A percentile compares a stretch with the other conserved stretches of the same genome.
These are phyloP conservation scores for Ptycholaimellus sp. DNA, from an alignment of 2,888 invertebrate genomes.

Conservation along the genomic window DNA sequence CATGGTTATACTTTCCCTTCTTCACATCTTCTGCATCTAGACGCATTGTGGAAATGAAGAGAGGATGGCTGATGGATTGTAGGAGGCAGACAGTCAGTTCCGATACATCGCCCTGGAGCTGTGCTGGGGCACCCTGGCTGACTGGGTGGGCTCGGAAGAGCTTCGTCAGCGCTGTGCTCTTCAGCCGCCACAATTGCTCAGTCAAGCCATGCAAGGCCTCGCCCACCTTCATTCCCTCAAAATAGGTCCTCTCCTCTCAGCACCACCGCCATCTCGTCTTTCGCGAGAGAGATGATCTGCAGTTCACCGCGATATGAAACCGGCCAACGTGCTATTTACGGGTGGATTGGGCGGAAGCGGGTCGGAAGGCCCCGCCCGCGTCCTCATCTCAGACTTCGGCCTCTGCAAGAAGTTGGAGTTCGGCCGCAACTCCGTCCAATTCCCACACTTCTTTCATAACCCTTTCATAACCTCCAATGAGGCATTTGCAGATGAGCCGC, in stretches of 20 bases:
- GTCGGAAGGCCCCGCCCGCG: constrained; percentile 38
- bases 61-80: not conserved
- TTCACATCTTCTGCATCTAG: not conserved
- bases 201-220: constrained; percentile 64
- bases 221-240: constrained; percentile 75
- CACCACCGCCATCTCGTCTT: too few relatives aligned
- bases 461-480: not conserved
- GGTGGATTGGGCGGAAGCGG: not conserved
- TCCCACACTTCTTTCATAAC: not conserved
- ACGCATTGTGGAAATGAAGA: not conserved
- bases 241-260: too few relatives aligned
- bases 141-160: constrained; percentile 42
- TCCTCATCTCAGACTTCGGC: constrained; percentile 96
- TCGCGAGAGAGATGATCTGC: too few relatives aligned
- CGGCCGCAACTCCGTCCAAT: constrained; percentile 63
- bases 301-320: constrained; percentile 94
- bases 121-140: constrained; percentile 71
- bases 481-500: too few relatives aligned
- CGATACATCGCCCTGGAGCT: constrained; percentile 85
- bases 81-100: constrained; percentile 73
- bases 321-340: constrained; percentile 81
- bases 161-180: constrained; percentile 8
- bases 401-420: constrained; percentile 78
- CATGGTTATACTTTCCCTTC: constrained; percentile 22
- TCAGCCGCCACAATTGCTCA: constrained; percentile 10